Conservation (phyloP, 1,140 invertebrate genomes). For the Diabrotica undecimpunctata region DNA sequence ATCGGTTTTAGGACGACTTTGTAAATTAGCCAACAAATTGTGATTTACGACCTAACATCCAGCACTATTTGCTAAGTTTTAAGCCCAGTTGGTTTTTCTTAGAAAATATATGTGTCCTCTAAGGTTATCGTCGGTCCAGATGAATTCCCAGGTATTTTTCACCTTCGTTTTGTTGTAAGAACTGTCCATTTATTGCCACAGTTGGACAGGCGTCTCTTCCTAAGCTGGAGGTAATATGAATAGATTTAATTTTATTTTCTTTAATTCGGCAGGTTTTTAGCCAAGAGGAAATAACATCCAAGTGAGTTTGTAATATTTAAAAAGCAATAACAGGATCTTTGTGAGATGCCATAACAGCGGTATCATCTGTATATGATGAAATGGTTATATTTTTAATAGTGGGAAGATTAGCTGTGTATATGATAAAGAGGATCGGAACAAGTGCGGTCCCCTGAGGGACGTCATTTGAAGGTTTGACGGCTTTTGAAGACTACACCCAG, state of each 20-base stretch:
- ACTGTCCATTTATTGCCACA: not conserved
- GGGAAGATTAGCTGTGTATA: not conserved
- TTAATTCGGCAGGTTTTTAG: too few species aligned
- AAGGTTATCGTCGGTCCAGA: not conserved
- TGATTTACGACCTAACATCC: not conserved
- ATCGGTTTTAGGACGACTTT: not conserved
- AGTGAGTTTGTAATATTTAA: too few species aligned
- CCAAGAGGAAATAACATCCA: too few species aligned
- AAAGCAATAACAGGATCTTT: too few species aligned
- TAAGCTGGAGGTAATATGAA: not conserved
- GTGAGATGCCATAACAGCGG: too few species aligned
- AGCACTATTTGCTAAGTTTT: not conserved
- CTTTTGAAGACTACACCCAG: not conserved
- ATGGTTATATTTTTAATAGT: not conserved
- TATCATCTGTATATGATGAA: not conserved
- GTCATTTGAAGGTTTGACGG: not conserved
- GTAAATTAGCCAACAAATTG: not conserved
- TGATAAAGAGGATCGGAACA: not conserved
- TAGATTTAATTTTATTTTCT: not conserved
- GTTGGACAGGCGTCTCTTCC: not conserved
- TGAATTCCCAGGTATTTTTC: not conserved
- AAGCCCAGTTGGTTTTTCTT: not conserved
- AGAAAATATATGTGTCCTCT: not conserved
- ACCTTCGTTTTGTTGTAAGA: not conserved
- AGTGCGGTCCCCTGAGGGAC: not conserved